Evolutionary conservation across 92 coral and sea anemone species (phyloP), one percentile per base, ranked within the genome.

Genomic region (Hydrozoanthus gracilis): DNA sequence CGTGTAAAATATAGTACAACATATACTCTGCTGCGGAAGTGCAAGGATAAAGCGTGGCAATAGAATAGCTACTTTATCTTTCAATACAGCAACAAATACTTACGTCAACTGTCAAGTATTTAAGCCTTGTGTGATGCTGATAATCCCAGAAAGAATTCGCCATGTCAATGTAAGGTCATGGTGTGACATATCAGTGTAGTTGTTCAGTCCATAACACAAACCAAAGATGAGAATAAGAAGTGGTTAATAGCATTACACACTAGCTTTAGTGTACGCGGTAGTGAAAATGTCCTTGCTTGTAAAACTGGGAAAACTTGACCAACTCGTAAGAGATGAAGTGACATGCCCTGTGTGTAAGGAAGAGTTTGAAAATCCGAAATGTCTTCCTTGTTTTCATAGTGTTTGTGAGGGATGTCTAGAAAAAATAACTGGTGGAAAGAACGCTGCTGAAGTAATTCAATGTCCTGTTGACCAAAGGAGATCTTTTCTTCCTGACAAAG

Each of bases 321-420:
- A 77, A 17, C 82, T 77, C 27, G 55, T 77, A 52, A 46, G 55
- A 58, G 82, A 77, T 12, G 82, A 77, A 3, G 39, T 77, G 5
- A 77, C 82, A 0, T 77, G 82, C 5, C 82, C 82, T n/a, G 82
- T 77, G 18, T 77, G 82, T 77, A 77, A 20, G 66, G 10, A 77
- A 13, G 82, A 77, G 82, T 77, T 77, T 60, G 6, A 35, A 60
- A 55, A 77, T 14, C 82, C 82, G 51, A 77, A 77, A 56, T 77
- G 69, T 44, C 82, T 77, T 56, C 82, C 82, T 0, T 77, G 82
- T 77, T 77, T 77, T 35, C 82, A 77, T 35, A 77, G 82, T 77
- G 82, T 77, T 49, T 77, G 82, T 15, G 44, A 56, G 66, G 20
- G 15, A 52, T 77, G 82, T 55, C 66, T 77, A 5, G 67, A 77